Conservation (phyloP, 1,140 invertebrate genomes). For the Euura lappo region DNA sequence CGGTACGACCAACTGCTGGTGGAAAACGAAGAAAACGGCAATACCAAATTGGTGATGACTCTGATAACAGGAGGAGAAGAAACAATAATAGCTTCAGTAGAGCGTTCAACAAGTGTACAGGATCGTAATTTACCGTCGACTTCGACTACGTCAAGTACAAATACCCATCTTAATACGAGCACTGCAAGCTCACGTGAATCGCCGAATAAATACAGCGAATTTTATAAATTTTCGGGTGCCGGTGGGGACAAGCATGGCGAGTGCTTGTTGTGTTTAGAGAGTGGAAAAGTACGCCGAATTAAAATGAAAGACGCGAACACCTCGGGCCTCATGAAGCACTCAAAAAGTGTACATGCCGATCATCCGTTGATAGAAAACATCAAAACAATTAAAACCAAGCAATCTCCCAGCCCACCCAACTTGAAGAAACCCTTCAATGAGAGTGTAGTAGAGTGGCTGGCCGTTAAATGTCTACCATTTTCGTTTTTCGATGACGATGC, state of each 20-base stretch:
- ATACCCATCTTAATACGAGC: neutral
- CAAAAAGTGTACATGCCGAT: slow-evolving; percentile 4
- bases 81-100: too few relatives aligned
- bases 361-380: slow-evolving; percentile 6
- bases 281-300: neutral
- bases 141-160: neutral
- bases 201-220: neutral
- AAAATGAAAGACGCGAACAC: slow-evolving; percentile 18
- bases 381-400: neutral
- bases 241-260: slow-evolving; percentile 8
- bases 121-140: slow-evolving; percentile 5
- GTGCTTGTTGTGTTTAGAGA: slow-evolving; percentile 10
- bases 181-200: too few relatives aligned
- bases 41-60: neutral
- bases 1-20: neutral
- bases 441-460: slow-evolving; percentile 20
- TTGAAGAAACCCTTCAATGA: slow-evolving; percentile 8
- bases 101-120: neutral
- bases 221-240: slow-evolving; percentile 7
- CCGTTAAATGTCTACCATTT: slow-evolving; percentile 24
- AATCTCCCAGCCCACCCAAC: neutral
- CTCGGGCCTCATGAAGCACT: slow-evolving; percentile 13
- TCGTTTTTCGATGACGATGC: slow-evolving; percentile 23
- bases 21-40: neutral
- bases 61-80: neutral